A percentile compares a stretch with the other conserved stretches of the same genome.
Evolutionary conservation across 2,888 invertebrate species (phyloP).

Genomic region (Anoncus sp.): DNA sequence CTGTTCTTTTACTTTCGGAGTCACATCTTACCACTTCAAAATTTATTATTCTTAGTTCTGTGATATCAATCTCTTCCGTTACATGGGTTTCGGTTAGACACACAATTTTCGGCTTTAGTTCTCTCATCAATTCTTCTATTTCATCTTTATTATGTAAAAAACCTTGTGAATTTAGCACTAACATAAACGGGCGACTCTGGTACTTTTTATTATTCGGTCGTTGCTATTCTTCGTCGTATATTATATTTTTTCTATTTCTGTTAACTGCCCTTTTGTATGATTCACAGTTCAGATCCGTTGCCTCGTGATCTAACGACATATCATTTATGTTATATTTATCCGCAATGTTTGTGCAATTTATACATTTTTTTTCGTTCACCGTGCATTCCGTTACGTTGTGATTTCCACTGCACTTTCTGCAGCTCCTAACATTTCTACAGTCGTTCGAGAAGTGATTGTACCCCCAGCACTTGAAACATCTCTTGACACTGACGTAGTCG

Average conservation of each 20-base stretch:
- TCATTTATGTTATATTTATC: constrained; percentile 16
- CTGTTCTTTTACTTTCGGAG: constrained; percentile 30
- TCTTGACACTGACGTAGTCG: constrained; percentile 16
- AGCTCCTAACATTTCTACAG: constrained; percentile 36
- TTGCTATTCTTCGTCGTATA: constrained; percentile 22
- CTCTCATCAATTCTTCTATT: constrained; percentile 24
- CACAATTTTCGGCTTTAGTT: constrained; percentile 28
- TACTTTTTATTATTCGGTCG: neutral
- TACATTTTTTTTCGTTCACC: constrained; percentile 35
- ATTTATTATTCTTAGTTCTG: constrained; percentile 16
- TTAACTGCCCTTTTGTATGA: too few relatives aligned
- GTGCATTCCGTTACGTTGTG: constrained; percentile 44
- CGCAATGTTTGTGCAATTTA: constrained; percentile 30
- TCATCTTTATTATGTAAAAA: constrained; percentile 53
- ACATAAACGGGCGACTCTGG: neutral
- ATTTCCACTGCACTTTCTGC: constrained; percentile 48
- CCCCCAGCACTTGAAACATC: constrained; percentile 58
- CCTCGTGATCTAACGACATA: constrained; percentile 20
- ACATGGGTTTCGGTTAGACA: constrained; percentile 29
- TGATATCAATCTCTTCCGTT: constrained; percentile 7
- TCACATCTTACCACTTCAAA: constrained; percentile 49
- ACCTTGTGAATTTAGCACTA: constrained; percentile 30
- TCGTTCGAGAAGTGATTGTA: constrained; percentile 53
- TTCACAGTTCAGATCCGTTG: constrained; percentile 20
- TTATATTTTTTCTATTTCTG: too few relatives aligned